Base-by-base conservation (phyloP, 2,888 invertebrate species). In the Dryococelus australis region DNA sequence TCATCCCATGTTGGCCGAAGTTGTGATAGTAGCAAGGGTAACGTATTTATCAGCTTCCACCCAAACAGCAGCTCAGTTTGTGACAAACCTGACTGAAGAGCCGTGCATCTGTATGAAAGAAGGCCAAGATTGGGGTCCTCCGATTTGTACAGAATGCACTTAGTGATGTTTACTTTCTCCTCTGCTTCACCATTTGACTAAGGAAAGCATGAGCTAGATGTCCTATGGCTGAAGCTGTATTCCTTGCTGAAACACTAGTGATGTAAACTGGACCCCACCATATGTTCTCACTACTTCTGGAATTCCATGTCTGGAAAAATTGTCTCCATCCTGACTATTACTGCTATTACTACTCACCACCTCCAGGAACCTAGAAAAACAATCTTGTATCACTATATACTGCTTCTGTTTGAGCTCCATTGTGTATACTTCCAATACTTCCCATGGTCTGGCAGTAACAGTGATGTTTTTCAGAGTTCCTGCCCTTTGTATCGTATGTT, bases 281-380 rank as follows among this genome's bases (percentile, higher is more conserved):
- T 90, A 89, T 51, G 89, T 89, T 27, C 88, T 83, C 6, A 90
- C 88, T 4, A 87, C 87, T 86, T 89, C 89, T 9, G 90, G 89
- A 20, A 90, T 88, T 51, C 90, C 90, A 87, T 90, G 90, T 43
- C 90, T 80, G 1, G 89, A 86, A 90, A 90, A 8, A 90, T 88
- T 6, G 89, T 86, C 79, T 89, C 88, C 53, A 88, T 65, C 51
- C 89, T 87, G 79, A 53, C 65, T 86, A 88, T 78, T 27, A 89
- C 81, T 81, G 53, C 80, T 20, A n/a, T n/a, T n/a, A n/a, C n/a
- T n/a, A 20, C 24, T 65, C 20, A 65, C 65, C 24, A 65, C n/a
- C 65, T 65, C 65, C 16, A 65, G n/a, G 6, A 65, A 65, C n/a
- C n/a, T 65, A 20, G 65, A 65, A n/a, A 65, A 65, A 20, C 24